Conservation (phyloP, 1,140 invertebrate genomes). For the Meloidogyne chitwoodi region DNA sequence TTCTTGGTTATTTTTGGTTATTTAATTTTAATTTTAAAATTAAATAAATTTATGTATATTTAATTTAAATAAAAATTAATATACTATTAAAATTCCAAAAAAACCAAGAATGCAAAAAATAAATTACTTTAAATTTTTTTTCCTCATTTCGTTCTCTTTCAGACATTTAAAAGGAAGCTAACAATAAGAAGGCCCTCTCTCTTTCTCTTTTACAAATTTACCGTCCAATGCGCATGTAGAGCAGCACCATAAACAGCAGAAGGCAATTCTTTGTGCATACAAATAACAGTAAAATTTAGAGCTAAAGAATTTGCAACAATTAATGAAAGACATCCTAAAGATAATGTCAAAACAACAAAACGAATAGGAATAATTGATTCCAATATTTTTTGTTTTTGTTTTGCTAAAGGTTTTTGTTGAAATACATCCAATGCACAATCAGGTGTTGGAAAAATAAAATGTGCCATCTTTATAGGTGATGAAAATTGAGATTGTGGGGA, state of each 20-base stretch:
- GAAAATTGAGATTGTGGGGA: not conserved
- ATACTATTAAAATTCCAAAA: too few relatives aligned
- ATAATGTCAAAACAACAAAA: not conserved
- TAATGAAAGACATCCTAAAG: not conserved
- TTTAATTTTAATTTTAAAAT: too few relatives aligned
- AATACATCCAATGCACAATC: not conserved
- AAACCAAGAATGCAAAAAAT: too few relatives aligned
- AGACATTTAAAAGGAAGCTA: not conserved
- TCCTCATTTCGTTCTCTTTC: not conserved
- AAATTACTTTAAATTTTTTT: not conserved
- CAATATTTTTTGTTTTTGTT: not conserved
- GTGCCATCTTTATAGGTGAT: not conserved
- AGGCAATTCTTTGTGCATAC: slow-evolving; percentile 3
- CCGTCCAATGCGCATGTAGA: not conserved
- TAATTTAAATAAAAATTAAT: too few relatives aligned
- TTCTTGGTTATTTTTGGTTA: not conserved
- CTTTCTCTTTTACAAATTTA: not conserved
- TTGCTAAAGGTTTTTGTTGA: not conserved
- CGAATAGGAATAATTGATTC: not conserved
- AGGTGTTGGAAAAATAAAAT: not conserved
- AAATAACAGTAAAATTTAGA: slow-evolving; percentile 14
- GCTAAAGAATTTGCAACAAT: not conserved
- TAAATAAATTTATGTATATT: too few relatives aligned
- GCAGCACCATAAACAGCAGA: not conserved
- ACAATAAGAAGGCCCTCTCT: not conserved